A percentile compares a stretch with the other conserved stretches of the same genome.
These are phyloP conservation scores for Adrianichthys oophorus DNA, from an alignment of 2,797 vertebrate genomes.

Conservation along the genomic window DNA sequence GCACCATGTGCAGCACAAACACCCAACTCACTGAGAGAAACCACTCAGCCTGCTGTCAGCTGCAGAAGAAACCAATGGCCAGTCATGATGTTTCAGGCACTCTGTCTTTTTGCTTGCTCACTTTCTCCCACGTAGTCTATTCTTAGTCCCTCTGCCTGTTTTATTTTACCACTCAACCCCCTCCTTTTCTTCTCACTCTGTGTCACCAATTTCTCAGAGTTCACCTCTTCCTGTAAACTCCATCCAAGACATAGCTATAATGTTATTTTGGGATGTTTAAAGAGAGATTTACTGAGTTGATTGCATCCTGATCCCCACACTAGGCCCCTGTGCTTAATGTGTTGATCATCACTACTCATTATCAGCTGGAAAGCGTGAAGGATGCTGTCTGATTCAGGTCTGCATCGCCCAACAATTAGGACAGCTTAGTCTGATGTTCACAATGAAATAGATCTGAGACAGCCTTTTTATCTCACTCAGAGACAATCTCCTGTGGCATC, in stretches of 20 bases:
- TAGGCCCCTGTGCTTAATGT: slow-evolving; percentile 58
- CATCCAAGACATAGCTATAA: slow-evolving; percentile 3
- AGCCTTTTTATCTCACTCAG: slow-evolving; percentile 70
- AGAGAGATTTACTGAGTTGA: slow-evolving; percentile 47
- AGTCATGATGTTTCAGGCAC: slow-evolving; percentile 45
- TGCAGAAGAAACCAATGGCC: slow-evolving; percentile 64
- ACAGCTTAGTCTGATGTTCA: slow-evolving; percentile 62
- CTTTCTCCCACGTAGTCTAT: slow-evolving; percentile 27
- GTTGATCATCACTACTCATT: slow-evolving; percentile 57
- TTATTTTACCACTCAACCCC: slow-evolving; percentile 10
- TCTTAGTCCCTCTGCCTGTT: slow-evolving; percentile 19
- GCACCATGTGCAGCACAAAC: slow-evolving; percentile 72
- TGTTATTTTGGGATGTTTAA: slow-evolving; percentile 22
- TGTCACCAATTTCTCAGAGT: slow-evolving; percentile 5
- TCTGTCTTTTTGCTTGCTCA: slow-evolving; percentile 47
- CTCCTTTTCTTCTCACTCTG: background rate
- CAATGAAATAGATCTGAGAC: slow-evolving; percentile 64
- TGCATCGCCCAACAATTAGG: slow-evolving; percentile 51
- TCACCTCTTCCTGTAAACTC: slow-evolving; percentile 20
- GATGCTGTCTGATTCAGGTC: slow-evolving; percentile 41
- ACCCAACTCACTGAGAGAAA: slow-evolving; percentile 72
- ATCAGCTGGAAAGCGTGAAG: slow-evolving; percentile 48
- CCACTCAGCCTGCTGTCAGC: slow-evolving; percentile 76
- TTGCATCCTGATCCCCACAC: slow-evolving; percentile 46
- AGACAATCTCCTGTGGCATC: slow-evolving; percentile 75